Evolutionary conservation across 2,797 vertebrate species (phyloP).

Genomic region (Buphagus erythrorhynchus): DNA sequence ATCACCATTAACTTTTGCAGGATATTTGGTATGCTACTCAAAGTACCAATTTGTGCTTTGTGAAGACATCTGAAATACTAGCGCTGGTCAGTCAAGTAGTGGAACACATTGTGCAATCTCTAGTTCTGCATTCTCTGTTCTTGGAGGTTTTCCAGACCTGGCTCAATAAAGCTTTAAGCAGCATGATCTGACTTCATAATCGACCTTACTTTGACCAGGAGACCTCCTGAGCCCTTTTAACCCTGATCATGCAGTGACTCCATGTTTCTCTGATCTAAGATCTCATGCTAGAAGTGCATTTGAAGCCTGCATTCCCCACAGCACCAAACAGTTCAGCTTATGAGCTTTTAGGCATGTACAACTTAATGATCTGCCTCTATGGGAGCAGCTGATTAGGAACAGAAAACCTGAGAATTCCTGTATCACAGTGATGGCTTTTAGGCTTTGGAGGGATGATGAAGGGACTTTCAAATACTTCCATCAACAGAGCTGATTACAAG

Average conservation of each 20-base stretch:
- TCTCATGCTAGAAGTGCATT: neutral
- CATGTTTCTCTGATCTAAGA: neutral
- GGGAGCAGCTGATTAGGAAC: neutral
- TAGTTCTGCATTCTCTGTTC: neutral
- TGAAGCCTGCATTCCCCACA: neutral
- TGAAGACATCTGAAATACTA: neutral
- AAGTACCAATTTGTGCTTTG: neutral
- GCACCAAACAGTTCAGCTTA: neutral
- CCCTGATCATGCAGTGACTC: neutral
- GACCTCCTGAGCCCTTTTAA: neutral
- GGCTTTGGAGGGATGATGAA: neutral
- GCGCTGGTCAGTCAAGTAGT: neutral
- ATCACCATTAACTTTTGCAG: neutral
- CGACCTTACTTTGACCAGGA: fast-evolving
- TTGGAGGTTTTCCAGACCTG: neutral
- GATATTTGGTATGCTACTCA: neutral
- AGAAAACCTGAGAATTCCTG: neutral
- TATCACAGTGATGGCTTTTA: neutral
- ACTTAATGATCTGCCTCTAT: neutral
- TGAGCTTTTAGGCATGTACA: neutral
- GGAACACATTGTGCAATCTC: neutral
- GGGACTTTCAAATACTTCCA: neutral
- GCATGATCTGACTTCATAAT: neutral
- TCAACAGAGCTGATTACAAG: neutral
- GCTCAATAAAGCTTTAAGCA: neutral